These are phyloP conservation scores for Nyleta sp. DNA, from an alignment of 2,888 invertebrate genomes.

Conservation along the genomic window DNA sequence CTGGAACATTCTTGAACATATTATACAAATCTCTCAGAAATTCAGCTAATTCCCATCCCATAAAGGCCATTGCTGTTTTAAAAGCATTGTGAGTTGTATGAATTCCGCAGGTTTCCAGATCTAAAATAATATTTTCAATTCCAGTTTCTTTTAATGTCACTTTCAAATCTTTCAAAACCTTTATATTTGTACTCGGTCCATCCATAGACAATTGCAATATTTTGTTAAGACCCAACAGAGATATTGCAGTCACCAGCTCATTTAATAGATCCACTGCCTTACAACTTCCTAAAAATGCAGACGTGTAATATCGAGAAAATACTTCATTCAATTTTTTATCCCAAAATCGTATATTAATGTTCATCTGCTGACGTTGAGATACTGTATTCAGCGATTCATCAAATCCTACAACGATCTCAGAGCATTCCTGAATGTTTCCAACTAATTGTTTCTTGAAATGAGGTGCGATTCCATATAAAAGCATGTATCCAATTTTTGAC, in stretches of 20 bases:
- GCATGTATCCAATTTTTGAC: too few species aligned
- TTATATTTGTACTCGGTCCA: slow-evolving; percentile 64
- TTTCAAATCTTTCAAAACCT: slow-evolving; percentile 28
- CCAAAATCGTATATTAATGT: slow-evolving; percentile 69
- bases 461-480: too few species aligned
- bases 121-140: slow-evolving; percentile 48
- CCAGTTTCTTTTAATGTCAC: not conserved
- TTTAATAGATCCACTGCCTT: slow-evolving; percentile 7
- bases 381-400: slow-evolving; percentile 67
- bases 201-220: slow-evolving; percentile 66
- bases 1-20: slow-evolving; percentile 71
- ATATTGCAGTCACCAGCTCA: not conserved
- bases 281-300: slow-evolving; percentile 54
- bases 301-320: slow-evolving; percentile 66
- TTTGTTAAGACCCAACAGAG: slow-evolving; percentile 36
- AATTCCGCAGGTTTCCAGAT: slow-evolving; percentile 71
- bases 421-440: not conserved
- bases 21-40: slow-evolving; percentile 68
- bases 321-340: slow-evolving; percentile 56
- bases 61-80: slow-evolving; percentile 66
- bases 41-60: slow-evolving; percentile 64
- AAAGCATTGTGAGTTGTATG: slow-evolving; percentile 71
- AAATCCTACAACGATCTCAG: slow-evolving; percentile 38
- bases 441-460: too few species aligned
- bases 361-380: slow-evolving; percentile 68